Evolutionary conservation across 2,113 vertebrate species (phyloP).

Genomic region (Neopipo cinnamomea): DNA sequence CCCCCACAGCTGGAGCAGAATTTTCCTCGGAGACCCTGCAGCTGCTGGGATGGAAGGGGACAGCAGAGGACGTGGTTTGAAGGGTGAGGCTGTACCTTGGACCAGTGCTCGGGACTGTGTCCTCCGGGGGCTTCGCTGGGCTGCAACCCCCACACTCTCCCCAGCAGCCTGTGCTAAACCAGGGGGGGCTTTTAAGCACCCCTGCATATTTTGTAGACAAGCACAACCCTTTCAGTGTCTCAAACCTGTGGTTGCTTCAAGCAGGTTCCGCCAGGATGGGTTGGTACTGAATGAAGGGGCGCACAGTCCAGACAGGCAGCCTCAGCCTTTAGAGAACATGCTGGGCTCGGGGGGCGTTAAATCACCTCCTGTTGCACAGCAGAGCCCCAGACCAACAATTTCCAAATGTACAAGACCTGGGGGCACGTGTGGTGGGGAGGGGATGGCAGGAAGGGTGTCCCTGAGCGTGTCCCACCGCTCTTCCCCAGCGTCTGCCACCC

Average conservation of each 20-base stretch:
- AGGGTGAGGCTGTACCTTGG: not conserved
- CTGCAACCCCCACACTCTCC: fast-evolving
- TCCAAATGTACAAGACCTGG: fast-evolving
- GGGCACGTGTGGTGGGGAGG: fast-evolving
- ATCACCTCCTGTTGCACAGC: not conserved
- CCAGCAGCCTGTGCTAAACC: not conserved
- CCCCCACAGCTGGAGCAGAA: not conserved
- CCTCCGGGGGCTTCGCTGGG: fast-evolving
- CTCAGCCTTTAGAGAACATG: not conserved
- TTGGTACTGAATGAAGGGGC: not conserved
- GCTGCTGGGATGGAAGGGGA: not conserved
- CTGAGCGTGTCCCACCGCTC: fast-evolving
- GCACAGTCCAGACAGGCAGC: fast-evolving
- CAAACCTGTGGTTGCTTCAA: not conserved
- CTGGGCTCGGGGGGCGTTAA: fast-evolving
- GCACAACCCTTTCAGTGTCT: not conserved
- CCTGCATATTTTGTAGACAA: not conserved
- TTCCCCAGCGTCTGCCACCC: not conserved
- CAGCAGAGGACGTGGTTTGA: fast-evolving
- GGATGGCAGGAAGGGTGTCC: not conserved
- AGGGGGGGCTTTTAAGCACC: not conserved
- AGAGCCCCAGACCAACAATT: fast-evolving
- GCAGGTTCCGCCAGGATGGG: not conserved
- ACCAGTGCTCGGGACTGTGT: fast-evolving
- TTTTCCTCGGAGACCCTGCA: not conserved